These are phyloP conservation scores for Chiloscyllium plagiosum DNA, from an alignment of 2,113 vertebrate species.

Conservation along the genomic window DNA sequence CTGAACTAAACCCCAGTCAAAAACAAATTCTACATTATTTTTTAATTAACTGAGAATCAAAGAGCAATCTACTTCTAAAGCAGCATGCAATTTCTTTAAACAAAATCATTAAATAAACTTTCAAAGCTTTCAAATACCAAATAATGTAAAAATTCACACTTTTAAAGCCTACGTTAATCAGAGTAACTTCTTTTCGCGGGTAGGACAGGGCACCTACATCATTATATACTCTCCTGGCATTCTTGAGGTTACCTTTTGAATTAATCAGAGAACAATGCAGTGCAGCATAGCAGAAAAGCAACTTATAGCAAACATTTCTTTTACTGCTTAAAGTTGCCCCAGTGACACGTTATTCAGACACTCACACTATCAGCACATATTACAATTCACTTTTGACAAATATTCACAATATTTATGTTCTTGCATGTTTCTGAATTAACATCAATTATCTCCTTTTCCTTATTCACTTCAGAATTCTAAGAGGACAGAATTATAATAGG, in stretches of 20 bases:
- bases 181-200: no score
- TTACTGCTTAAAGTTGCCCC: background rate
- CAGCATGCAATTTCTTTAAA: background rate
- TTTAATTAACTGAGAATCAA: background rate
- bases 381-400: background rate
- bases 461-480: background rate
- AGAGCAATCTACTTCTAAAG: background rate
- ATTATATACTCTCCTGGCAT: background rate
- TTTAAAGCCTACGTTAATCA: background rate
- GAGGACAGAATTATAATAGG: background rate
- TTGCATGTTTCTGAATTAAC: background rate
- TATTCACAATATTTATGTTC: background rate
- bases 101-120: background rate
- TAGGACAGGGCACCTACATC: no score
- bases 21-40: background rate
- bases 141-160: background rate
- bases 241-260: background rate
- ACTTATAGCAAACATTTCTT: background rate
- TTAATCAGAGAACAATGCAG: background rate
- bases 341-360: background rate
- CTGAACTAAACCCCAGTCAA: background rate
- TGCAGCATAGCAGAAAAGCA: background rate
- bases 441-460: background rate
- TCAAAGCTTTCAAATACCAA: background rate
- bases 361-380: background rate